Evolutionary conservation across 1,140 invertebrate genomes (phyloP), one percentile per base, ranked within the genome.

Genomic region (Episyrphus balteatus): DNA sequence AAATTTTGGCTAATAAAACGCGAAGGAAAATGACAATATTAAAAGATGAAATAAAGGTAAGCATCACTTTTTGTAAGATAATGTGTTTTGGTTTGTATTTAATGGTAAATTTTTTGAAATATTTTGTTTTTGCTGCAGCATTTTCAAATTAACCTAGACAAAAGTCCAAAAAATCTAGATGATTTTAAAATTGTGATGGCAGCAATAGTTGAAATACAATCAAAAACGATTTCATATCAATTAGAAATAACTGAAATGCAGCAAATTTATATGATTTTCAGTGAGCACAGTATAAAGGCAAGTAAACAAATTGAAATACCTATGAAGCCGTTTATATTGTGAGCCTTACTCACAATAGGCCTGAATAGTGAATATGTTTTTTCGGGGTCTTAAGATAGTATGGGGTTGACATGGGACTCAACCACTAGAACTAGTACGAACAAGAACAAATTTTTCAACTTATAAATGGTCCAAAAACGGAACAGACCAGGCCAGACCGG

Each of bases 141-240:
- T 18, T 74, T 80, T 7, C 70, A 73, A 30, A 70, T 55, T 44
- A 77, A 82, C 48, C 71, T 87, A 14, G 79, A 84, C 52, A 73
- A 79, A 55, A 79, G 80, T 31, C 83, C 88, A 11, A 82, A 78
- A 51, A 80, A 81, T 14, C 66, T 92, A 11, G 83, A 88, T 46
- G 78, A 86, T 49, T 86, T 93, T 54, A 93, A 90, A 70, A 72
- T 78, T 55, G 82, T 93, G 1, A 82, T 93, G 77, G 78, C 81
- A 55, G 83, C 84, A 0, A 89, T 94, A 44, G 72, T 79, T 6
- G 76, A 79, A 32, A 79, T 92, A 36, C 82, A 84, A 55, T 75
- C 77, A 32, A 76, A 80, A 55, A 83, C 83, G 5, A 72, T 90
- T 21, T 79, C 82, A 46, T 77, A 84, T 5, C 87, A 87, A 65